Conservation (phyloP, 2,888 invertebrate species). For the Oscheius onirici region DNA sequence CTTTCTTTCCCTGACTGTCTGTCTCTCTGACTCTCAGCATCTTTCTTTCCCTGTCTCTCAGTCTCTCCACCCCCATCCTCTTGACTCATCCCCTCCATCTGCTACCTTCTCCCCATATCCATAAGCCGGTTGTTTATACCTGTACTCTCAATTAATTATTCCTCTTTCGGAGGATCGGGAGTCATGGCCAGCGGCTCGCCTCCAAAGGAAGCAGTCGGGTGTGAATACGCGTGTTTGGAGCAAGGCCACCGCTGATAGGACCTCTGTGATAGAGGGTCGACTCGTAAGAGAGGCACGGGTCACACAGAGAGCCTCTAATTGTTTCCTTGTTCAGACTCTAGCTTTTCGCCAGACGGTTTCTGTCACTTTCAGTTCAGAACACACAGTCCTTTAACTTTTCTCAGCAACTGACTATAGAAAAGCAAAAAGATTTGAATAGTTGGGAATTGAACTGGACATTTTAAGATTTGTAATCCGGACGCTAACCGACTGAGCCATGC, state of each 20-base stretch:
- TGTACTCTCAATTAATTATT: constrained; percentile 18
- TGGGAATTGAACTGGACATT: too few relatives aligned
- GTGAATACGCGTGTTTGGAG: constrained; percentile 29
- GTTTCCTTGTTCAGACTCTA: neutral
- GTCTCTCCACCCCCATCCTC: neutral
- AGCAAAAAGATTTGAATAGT: too few relatives aligned
- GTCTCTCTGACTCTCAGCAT: neutral
- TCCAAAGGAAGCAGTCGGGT: constrained; percentile 31
- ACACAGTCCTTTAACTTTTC: too few relatives aligned
- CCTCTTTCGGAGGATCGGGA: neutral
- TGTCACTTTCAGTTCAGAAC: too few relatives aligned
- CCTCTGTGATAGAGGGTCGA: constrained; percentile 21
- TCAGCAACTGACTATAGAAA: too few relatives aligned
- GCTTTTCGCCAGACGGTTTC: neutral
- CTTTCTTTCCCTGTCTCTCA: neutral
- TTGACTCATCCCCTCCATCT: neutral
- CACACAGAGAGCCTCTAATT: neutral
- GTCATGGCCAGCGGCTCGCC: constrained; percentile 5
- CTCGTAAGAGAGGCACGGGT: neutral
- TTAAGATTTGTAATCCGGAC: too few relatives aligned
- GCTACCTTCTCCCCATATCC: too few relatives aligned
- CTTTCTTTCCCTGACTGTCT: neutral
- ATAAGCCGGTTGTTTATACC: too few relatives aligned
- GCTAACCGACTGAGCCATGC: too few relatives aligned
- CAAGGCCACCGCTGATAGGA: constrained; percentile 30